A percentile compares a stretch with the other conserved stretches of the same genome.
Conservation (phyloP, 2,113 vertebrate species). For the Microcebus griseorufus region DNA sequence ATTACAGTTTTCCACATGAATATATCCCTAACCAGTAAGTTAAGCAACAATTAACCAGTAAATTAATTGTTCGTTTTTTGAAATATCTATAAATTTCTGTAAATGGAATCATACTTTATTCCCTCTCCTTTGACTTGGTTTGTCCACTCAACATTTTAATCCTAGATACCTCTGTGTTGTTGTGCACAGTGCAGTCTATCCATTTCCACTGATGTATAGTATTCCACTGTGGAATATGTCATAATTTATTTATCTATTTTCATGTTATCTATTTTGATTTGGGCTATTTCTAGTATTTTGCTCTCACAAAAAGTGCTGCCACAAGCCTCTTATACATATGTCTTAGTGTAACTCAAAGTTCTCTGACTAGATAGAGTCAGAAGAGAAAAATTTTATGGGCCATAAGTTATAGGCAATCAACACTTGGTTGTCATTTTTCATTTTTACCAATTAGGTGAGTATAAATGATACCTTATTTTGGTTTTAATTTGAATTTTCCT, state of each 20-base stretch:
- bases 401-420: neutral
- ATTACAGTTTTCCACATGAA: neutral
- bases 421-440: neutral
- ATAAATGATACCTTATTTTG: neutral
- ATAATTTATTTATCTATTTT: neutral
- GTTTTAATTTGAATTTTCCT: neutral
- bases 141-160: neutral
- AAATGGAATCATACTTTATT: neutral
- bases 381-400: neutral
- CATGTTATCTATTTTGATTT: neutral
- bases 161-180: neutral
- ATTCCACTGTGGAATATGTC: neutral
- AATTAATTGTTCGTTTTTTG: neutral
- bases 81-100: neutral
- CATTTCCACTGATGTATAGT: neutral
- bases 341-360: neutral
- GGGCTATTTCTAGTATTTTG: neutral
- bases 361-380: neutral
- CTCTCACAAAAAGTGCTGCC: neutral
- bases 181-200: neutral
- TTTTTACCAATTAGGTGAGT: neutral
- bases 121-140: neutral
- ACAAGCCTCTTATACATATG: neutral
- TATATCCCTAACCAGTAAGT: neutral
- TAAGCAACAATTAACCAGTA: constrained; percentile 6